Conservation (phyloP, 2,888 invertebrate genomes). For the Ephialtes manifestator region DNA sequence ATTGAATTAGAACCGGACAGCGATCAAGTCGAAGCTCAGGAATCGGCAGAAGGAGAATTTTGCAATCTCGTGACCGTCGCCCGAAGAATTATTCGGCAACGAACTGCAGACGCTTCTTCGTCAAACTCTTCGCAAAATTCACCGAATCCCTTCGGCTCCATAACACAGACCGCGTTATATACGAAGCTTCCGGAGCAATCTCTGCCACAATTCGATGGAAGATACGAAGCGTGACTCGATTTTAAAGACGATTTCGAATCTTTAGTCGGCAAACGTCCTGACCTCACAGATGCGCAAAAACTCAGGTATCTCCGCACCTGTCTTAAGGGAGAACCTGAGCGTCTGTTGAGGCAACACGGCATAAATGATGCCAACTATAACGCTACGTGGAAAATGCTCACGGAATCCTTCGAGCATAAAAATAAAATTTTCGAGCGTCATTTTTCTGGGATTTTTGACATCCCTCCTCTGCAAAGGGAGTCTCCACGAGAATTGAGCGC, state of each 20-base stretch:
- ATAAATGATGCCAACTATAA: neutral
- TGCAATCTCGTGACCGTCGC: neutral
- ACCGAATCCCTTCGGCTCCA: neutral
- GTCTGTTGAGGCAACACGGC: neutral
- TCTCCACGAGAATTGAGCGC: no score
- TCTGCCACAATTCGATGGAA: constrained; percentile 14
- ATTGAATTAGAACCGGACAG: constrained; percentile 2
- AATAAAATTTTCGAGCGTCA: constrained; percentile 17
- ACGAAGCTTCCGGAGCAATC: neutral
- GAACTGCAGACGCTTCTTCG: neutral
- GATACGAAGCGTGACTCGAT: constrained; percentile 6
- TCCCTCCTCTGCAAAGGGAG: no score
- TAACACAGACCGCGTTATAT: neutral
- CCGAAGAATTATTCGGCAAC: neutral
- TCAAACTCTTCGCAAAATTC: neutral
- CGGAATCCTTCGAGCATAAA: constrained; percentile 21
- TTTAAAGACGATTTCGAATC: constrained; percentile 26
- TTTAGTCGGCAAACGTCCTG: no score
- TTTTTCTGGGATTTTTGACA: no score
- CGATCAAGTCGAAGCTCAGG: neutral
- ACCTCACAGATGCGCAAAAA: no score
- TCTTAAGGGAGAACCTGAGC: constrained; percentile 22
- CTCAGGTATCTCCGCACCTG: constrained; percentile 9
- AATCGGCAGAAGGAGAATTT: neutral
- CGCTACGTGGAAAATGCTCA: constrained; percentile 18